Conservation (phyloP, 2,797 vertebrate species). For the Micromesistius poutassou region DNA sequence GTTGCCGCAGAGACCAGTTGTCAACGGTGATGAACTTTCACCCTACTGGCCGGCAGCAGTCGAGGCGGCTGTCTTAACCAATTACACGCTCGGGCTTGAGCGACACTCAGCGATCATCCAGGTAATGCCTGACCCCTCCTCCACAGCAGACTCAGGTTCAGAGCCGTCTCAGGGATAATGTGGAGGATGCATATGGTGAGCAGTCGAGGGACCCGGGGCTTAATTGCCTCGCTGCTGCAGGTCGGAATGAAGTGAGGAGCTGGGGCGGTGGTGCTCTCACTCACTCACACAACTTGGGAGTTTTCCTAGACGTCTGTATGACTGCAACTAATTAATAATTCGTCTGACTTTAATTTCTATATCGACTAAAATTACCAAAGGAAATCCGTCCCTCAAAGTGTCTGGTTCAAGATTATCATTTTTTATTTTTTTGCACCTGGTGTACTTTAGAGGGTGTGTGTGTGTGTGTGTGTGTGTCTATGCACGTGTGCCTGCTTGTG, state of each 20-base stretch:
- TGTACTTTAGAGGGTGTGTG: background rate
- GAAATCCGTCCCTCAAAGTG: background rate
- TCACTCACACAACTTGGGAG: background rate
- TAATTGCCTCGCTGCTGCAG: conserved; percentile 56
- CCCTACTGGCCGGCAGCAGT: conserved; percentile 67
- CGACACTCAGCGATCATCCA: conserved; percentile 67
- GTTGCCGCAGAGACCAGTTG: conserved; percentile 63
- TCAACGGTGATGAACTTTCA: conserved; percentile 73
- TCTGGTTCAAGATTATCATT: background rate
- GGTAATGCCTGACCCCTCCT: conserved; percentile 62
- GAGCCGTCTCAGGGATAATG: conserved; percentile 63
- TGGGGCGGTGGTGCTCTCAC: conserved; percentile 28
- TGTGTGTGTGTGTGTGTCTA: background rate
- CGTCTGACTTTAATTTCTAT: background rate
- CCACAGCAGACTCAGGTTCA: conserved; percentile 34
- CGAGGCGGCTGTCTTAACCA: conserved; percentile 74
- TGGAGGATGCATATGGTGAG: conserved; percentile 49
- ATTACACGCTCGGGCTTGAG: conserved; percentile 75
- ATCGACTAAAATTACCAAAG: background rate
- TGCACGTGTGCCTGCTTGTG: conserved; percentile 3
- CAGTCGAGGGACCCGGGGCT: conserved; percentile 30
- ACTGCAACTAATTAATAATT: conserved; percentile 43
- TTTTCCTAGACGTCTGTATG: conserved; percentile 16
- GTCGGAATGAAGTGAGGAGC: conserved; percentile 35
- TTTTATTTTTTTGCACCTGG: conserved; percentile 1